Evolutionary conservation across 1,140 invertebrate genomes (phyloP), one percentile per base, ranked within the genome.

Genomic region (Sitodiplosis mosellana): DNA sequence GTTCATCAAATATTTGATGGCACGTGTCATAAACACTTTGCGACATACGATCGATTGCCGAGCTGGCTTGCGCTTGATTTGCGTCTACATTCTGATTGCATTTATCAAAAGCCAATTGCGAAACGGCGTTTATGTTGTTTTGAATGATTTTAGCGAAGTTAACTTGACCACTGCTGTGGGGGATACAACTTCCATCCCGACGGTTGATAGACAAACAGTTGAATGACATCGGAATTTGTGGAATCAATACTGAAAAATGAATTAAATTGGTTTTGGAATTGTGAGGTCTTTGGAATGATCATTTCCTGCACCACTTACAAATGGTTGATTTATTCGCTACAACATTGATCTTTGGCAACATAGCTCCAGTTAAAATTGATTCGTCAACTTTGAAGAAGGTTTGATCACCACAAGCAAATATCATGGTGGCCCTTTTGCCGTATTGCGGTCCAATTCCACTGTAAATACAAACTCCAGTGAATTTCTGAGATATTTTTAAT

Each of bases 341-440:
- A 42, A 96, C 80, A 49, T 83, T 87, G 21, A 89, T 83, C 56
- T 81, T 80, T 38, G 81, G 76, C 36, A 95, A 72, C 56, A 80
- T 87, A 47, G 87, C 78, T 2, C 83, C 81, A 64, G 91, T 95
- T 43, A 98, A 90, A 8, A 93, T 68, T 33, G 79, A 80, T 64
- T 95, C 90, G 57, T 96, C 92, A 38, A 93, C 78, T 65, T 92
- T 90, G 15, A 98, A 71, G 56, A 88, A 94, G 2, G 93, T 97
- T 63, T 93, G 86, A 69, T 97, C 92, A 1, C 87, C 90, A 27
- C 87, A 88, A 17, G 92, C 92, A 2, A 84, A 82, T 22, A 97
- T 76, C 89, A 89, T 95, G 2, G 86, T 90, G 0, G 90, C 92
- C 58, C 85, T 77, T 53, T 87, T 77, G 6, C 78, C 82, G 69